Conservation (phyloP, 2,113 vertebrate genomes). For the Myotis lucifugus region DNA sequence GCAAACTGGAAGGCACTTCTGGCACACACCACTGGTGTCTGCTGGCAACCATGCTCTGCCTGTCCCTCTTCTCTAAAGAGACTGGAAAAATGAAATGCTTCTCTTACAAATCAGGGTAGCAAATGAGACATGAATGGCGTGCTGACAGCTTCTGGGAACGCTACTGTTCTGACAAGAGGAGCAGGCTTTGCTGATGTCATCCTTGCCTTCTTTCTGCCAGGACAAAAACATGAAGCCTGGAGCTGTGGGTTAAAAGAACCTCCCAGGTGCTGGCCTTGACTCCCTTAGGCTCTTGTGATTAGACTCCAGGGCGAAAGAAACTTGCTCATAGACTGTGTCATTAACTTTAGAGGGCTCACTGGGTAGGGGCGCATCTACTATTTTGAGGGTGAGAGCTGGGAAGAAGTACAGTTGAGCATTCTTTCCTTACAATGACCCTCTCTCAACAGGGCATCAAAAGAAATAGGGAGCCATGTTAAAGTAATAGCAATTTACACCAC, state of each 20-base stretch:
- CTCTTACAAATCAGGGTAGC: not conserved
- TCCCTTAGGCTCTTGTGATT: not conserved
- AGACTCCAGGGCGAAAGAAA: not conserved
- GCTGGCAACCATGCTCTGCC: not conserved
- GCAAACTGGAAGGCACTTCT: not conserved
- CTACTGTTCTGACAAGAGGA: not conserved
- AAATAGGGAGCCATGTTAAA: not conserved
- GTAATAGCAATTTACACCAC: slow-evolving; percentile 46
- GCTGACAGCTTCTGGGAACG: not conserved
- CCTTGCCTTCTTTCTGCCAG: not conserved
- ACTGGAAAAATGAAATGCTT: not conserved
- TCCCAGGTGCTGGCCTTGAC: not conserved
- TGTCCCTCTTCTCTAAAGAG: not conserved
- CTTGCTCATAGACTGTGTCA: accelerated
- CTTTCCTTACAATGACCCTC: not conserved
- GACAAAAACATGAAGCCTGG: not conserved
- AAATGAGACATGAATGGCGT: not conserved
- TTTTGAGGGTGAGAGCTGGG: not conserved
- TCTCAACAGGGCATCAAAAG: not conserved
- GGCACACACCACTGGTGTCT: not conserved
- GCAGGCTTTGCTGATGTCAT: not conserved
- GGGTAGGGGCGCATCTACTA: not conserved
- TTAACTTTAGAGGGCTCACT: not conserved
- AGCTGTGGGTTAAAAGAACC: not conserved
- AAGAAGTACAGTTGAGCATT: not conserved